Percentiles rank a stretch among this genome's conserved stretches.
These are phyloP conservation scores for Lasiommata megera DNA, from an alignment of 2,888 invertebrate genomes.

Conservation along the genomic window DNA sequence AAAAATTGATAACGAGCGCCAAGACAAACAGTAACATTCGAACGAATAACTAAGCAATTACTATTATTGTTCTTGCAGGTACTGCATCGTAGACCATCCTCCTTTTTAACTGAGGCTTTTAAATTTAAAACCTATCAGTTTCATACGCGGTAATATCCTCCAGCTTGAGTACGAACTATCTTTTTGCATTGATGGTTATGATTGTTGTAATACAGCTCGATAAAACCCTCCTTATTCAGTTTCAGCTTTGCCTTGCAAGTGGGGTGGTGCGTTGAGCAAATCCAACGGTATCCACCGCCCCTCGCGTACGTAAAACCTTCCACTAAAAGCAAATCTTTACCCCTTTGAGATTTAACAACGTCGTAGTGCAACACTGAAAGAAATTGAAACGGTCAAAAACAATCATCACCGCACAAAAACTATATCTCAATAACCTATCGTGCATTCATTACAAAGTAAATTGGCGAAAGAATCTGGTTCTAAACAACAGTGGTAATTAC, in stretches of 20 bases:
- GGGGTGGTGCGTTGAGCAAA: conserved; percentile 45
- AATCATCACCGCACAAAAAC: background rate
- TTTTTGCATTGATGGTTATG: conserved; percentile 43
- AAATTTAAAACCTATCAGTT: too few relatives aligned
- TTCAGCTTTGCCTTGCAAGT: conserved; percentile 41
- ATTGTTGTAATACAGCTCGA: conserved; percentile 32
- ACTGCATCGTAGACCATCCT: too few relatives aligned
- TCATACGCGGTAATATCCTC: conserved; percentile 21
- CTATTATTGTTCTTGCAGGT: too few relatives aligned
- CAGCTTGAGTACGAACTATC: conserved; percentile 29
- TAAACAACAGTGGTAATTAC: too few relatives aligned
- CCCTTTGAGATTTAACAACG: conserved; percentile 42
- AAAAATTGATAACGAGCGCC: too few relatives aligned
- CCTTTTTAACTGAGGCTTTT: too few relatives aligned
- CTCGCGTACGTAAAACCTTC: conserved; percentile 42
- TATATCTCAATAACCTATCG: too few relatives aligned
- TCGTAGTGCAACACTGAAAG: conserved; percentile 32
- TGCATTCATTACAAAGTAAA: too few relatives aligned
- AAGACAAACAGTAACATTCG: too few relatives aligned
- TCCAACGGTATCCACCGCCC: conserved; percentile 38
- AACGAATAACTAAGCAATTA: too few relatives aligned
- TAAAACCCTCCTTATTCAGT: conserved; percentile 35
- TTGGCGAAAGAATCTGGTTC: too few relatives aligned
- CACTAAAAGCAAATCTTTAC: conserved; percentile 38
- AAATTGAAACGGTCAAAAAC: background rate